These are phyloP conservation scores for Craniophora ligustri DNA, from an alignment of 2,888 invertebrate species.

Conservation along the genomic window DNA sequence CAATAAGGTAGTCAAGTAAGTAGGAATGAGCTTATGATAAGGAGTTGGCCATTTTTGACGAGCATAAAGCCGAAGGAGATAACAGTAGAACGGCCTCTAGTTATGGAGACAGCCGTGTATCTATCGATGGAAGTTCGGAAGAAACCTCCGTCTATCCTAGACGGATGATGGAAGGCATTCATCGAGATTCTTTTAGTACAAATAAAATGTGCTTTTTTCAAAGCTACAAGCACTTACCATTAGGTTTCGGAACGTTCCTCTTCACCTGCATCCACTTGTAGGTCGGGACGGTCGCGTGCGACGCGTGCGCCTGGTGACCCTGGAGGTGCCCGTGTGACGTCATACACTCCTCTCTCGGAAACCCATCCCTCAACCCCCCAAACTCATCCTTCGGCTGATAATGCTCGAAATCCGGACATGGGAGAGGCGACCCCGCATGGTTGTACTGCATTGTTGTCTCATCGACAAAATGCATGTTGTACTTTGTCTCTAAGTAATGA, in stretches of 20 bases:
- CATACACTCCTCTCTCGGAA: slow-evolving; percentile 74
- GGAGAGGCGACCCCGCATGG: slow-evolving; percentile 80
- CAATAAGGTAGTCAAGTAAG: too few species aligned
- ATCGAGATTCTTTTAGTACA: too few species aligned
- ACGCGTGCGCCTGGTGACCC: slow-evolving; percentile 78
- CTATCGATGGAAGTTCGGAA: too few species aligned
- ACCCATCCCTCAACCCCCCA: slow-evolving; percentile 77
- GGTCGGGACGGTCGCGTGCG: slow-evolving; percentile 93
- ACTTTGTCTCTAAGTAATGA: slow-evolving; percentile 86
- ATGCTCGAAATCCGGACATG: slow-evolving; percentile 89
- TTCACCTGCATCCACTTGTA: slow-evolving; percentile 99
- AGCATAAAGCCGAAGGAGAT: too few species aligned
- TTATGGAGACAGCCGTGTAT: too few species aligned
- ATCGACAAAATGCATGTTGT: slow-evolving; percentile 86
- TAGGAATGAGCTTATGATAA: too few species aligned
- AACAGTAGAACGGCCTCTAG: too few species aligned
- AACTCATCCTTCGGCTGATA: slow-evolving; percentile 90
- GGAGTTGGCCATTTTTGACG: too few species aligned
- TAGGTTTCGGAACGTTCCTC: slow-evolving; percentile 97
- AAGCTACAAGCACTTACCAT: slow-evolving; percentile 90
- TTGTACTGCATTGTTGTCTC: slow-evolving; percentile 81
- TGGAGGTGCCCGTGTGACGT: slow-evolving; percentile 72
- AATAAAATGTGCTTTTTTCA: too few species aligned
- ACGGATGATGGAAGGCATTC: too few species aligned
- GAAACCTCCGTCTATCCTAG: too few species aligned